Base-by-base conservation (phyloP, 2,797 vertebrate species). In the Bradypodion pumilum region DNA sequence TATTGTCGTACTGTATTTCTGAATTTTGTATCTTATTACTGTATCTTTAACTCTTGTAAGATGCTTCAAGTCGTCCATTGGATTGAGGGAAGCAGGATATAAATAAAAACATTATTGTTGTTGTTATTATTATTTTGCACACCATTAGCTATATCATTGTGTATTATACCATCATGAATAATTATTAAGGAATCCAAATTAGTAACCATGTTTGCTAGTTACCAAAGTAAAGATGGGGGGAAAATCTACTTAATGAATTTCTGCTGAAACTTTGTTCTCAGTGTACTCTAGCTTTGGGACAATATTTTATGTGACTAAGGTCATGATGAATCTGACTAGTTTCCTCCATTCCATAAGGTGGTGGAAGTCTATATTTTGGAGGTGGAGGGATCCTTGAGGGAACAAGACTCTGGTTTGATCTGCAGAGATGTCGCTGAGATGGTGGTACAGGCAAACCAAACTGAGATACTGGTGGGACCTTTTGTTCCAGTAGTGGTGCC, bases 281-380 rank as follows among this genome's bases (percentile, higher is more conserved):
- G 1, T 70, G 7, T 44, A 0, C 13, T 42, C 85, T 88, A 12
- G 23, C 49, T 78, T 59, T 73, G 81, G 78, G 42, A 7, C 49
- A 37, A 68, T 74, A 62, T 6, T 9, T 75, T 49, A 63, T 72
- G 25, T 80, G 25, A 44, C 0, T 85, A 2, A 65, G 52, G 29
- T 29, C 9, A 1, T 59, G 23, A 49, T 21, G 0, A 0, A 60
- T 88, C 29, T 32, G 29, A 1, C 52, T 74, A 44, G 59, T 40
- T n/a, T 6, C 29, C 68, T 19, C 27, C 1, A 15, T 23, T 70
- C 66, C 60, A 0, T 91, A 93, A 10, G 0, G 0, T 69, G 91
- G 91, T 35, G 91, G 88, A 65, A 92, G 63, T 75, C 89, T 88
- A 62, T 94, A 88, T 80, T 88, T 88, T 72, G 89, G 92, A 8